A percentile compares a stretch with the other conserved stretches of the same genome.
These are phyloP conservation scores for Boloria euphrosyne DNA, from an alignment of 2,888 invertebrate species.

Conservation along the genomic window DNA sequence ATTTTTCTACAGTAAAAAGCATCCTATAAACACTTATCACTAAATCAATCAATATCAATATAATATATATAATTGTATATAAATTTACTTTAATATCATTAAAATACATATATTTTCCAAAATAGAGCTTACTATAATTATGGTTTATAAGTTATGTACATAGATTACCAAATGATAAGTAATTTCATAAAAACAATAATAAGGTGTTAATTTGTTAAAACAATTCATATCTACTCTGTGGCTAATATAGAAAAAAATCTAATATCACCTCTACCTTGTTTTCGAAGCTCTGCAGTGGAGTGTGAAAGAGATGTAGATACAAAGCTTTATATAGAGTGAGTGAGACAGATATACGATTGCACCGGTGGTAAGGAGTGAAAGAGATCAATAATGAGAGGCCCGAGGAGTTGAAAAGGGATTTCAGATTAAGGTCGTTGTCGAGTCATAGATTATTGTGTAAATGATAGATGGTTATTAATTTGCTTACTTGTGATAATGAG, in stretches of 20 bases:
- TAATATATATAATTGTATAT: no score
- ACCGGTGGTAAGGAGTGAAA: slow-evolving; percentile 83
- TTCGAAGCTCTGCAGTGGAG: slow-evolving; percentile 81
- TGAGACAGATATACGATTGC: slow-evolving; percentile 70
- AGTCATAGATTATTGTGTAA: slow-evolving; percentile 70
- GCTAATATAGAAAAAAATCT: slow-evolving; percentile 64
- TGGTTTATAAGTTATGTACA: no score
- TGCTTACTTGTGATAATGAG: slow-evolving; percentile 6
- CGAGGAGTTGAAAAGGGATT: slow-evolving; percentile 83
- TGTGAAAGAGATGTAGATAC: slow-evolving; percentile 58
- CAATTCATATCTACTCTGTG: slow-evolving; percentile 50
- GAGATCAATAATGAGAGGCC: slow-evolving; percentile 82
- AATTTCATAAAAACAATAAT: background rate
- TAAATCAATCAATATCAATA: no score
- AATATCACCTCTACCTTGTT: slow-evolving; percentile 76
- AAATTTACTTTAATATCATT: no score
- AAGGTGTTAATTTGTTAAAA: slow-evolving; percentile 32
- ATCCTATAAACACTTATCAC: no score
- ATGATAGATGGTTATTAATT: slow-evolving; percentile 47
- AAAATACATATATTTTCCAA: background rate
- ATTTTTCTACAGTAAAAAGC: no score
- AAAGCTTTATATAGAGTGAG: slow-evolving; percentile 47
- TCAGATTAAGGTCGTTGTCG: slow-evolving; percentile 82
- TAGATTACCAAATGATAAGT: background rate
- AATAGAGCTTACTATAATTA: background rate